Conservation (phyloP, 1,140 invertebrate species). For the Nixonia krombeini region DNA sequence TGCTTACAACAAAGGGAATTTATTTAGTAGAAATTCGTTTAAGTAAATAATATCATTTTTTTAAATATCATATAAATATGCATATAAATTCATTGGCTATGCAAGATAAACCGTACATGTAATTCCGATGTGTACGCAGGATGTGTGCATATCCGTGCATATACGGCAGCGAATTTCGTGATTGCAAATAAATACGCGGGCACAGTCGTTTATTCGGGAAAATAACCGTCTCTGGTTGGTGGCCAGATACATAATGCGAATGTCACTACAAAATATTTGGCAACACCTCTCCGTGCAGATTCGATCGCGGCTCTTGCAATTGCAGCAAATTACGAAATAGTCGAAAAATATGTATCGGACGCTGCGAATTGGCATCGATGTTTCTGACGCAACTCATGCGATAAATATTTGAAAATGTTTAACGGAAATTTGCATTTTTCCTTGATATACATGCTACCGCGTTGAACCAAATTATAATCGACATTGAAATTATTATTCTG, state of each 20-base stretch:
- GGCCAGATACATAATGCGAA: conserved; percentile 52
- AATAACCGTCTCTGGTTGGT: conserved; percentile 49
- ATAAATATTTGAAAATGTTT: conserved; percentile 46
- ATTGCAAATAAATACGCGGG: conserved; percentile 47
- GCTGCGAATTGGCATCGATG: conserved; percentile 9
- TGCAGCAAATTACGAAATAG: conserved; percentile 42
- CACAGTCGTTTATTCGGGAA: conserved; percentile 39
- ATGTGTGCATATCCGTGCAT: conserved; percentile 10
- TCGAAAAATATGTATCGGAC: conserved; percentile 45
- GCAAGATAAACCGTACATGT: background rate
- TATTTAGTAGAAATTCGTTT: no score
- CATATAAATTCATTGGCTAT: background rate
- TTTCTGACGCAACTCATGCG: conserved; percentile 20
- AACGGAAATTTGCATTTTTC: conserved; percentile 33
- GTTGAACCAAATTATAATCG: no score
- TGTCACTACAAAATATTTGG: conserved; percentile 55
- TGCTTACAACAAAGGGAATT: no score
- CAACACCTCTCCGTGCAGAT: conserved; percentile 40
- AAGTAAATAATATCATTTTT: no score
- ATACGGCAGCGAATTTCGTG: conserved; percentile 31
- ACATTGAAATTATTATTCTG: no score
- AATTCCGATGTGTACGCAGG: conserved; percentile 5
- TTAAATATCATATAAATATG: background rate
- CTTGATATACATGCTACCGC: no score
- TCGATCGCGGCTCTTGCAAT: conserved; percentile 34